Base-by-base conservation (phyloP, 1,140 invertebrate species). In the Drosophila bocki region DNA sequence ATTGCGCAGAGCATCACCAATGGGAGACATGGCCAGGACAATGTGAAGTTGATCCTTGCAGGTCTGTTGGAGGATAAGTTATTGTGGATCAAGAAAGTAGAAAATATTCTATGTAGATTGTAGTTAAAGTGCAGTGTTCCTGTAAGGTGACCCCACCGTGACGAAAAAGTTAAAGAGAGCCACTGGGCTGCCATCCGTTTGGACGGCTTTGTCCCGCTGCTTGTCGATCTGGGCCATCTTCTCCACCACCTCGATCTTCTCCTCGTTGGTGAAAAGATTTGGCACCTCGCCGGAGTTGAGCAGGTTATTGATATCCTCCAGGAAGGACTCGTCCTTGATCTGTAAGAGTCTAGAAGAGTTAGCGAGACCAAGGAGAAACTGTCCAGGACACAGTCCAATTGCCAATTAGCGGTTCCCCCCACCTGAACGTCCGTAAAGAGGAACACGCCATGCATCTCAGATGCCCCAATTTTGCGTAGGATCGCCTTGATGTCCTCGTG, bases 111-210 rank as follows among this genome's bases (percentile, higher is more conserved):
- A 29, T 37, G 1, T 22, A 37, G 7, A 54, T 54, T 15, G 7
- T 12, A n/a, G 7, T 8, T 2, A 19, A 8, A 11, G 15, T 50
- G 7, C 1, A 2, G 32, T 41, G 50, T 19, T 39, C 17, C 13
- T 54, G 19, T 37, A 22, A 45, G 39, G 51, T 17, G 42, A 54
- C 13, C 26, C 80, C 80, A 93, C 92, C 77, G 94, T 94, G 17
- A 99, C 95, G 92, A 99, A 99, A 81, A 99, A 95, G 94, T 98
- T 98, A 93, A 98, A 99, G n/a, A 99, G 93, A 0, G 98, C 97
- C 0, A 97, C 96, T 0, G 96, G 95, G 82, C 97, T 98, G 3
- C 98, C 98, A 93, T 99, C 98, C 1, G 98, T 99, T 94, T 99
- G 98, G 29, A 97, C 93, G 0, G 96, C 95, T 93, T 97, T 97